A percentile compares a stretch with the other conserved stretches of the same genome.
These are phyloP conservation scores for Tachuris rubrigastra DNA, from an alignment of 2,113 vertebrate genomes.

Conservation along the genomic window DNA sequence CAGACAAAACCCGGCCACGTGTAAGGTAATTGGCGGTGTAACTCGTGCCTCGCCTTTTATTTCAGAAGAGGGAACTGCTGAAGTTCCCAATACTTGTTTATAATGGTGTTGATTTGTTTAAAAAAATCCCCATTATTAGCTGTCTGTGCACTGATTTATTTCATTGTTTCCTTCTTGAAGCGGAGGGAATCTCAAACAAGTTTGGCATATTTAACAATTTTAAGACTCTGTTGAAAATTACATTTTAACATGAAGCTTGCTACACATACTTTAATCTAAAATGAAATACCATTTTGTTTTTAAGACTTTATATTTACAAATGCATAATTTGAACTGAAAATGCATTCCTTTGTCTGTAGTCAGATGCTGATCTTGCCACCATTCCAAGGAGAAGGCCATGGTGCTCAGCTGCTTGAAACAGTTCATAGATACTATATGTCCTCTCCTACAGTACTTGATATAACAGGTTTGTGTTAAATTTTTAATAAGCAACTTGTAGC, in stretches of 20 bases:
- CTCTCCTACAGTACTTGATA: conserved; percentile 91
- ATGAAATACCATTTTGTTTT: neutral
- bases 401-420: conserved; percentile 95
- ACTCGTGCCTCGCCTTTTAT: conserved; percentile 93
- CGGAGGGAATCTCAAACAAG: conserved; percentile 37
- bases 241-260: neutral
- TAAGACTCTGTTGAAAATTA: neutral
- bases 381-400: conserved; percentile 98
- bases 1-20: conserved; percentile 99
- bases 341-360: conserved; percentile 74
- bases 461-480: conserved; percentile 84
- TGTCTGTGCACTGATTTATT: conserved; percentile 70
- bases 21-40: conserved; percentile 98
- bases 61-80: conserved; percentile 81
- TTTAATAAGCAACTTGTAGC: neutral
- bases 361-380: conserved; percentile 98
- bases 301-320: neutral
- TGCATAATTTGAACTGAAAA: conserved; percentile 48
- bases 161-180: conserved; percentile 67
- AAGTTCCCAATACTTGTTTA: conserved; percentile 83
- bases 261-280: neutral
- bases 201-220: conserved; percentile 58
- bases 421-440: conserved; percentile 94
- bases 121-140: conserved; percentile 72
- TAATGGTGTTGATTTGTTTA: conserved; percentile 80